Conservation (phyloP, 2,113 vertebrate genomes). For the Sphaerodactylus townsendi region DNA sequence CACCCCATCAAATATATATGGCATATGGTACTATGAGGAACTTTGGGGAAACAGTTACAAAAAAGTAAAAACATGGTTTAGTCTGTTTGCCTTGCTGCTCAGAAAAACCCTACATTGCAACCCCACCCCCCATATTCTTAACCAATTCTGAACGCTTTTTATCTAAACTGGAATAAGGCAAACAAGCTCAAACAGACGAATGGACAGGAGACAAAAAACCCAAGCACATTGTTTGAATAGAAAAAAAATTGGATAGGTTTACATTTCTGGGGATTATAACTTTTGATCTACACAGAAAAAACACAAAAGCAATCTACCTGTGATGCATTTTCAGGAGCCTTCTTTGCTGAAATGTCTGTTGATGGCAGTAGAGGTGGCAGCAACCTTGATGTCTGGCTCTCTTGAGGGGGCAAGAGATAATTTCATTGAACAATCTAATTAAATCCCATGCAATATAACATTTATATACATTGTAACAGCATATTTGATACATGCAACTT, state of each 20-base stretch:
- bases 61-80: too few species aligned
- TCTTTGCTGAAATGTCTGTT: slow-evolving; percentile 74
- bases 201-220: slow-evolving; percentile 5
- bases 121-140: too few species aligned
- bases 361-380: slow-evolving; percentile 55
- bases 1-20: too few species aligned
- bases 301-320: slow-evolving; percentile 70
- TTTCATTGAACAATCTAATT: slow-evolving; percentile 47
- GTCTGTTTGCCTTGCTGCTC: too few species aligned
- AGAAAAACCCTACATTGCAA: too few species aligned
- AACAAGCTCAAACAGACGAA: not conserved
- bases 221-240: slow-evolving; percentile 10
- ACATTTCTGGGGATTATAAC: slow-evolving; percentile 56
- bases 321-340: slow-evolving; percentile 68
- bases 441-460: not conserved
- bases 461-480: not conserved
- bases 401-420: slow-evolving; percentile 68
- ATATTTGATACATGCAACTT: not conserved
- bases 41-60: too few species aligned
- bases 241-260: slow-evolving; percentile 27
- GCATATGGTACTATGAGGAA: too few species aligned
- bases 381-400: slow-evolving; percentile 74
- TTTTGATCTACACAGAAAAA: slow-evolving; percentile 38
- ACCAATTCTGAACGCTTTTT: too few species aligned
- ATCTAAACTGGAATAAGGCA: too few species aligned